Evolutionary conservation across 2,113 vertebrate species (phyloP).

Genomic region (Callipepla squamata): DNA sequence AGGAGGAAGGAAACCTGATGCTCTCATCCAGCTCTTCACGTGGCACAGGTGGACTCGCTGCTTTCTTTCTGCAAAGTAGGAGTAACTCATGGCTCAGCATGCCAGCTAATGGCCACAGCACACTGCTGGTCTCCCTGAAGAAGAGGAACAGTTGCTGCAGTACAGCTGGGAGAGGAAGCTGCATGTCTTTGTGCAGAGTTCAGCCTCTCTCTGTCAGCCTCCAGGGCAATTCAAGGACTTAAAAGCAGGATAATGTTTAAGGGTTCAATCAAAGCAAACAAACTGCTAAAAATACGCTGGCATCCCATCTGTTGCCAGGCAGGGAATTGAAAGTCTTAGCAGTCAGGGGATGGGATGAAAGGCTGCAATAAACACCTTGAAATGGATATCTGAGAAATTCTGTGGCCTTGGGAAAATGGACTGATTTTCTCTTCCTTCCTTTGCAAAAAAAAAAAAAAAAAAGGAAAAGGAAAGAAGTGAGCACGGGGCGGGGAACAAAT

Average conservation of each 20-base stretch:
- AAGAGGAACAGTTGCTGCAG: rapidly evolving
- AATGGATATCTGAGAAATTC: constrained; percentile 50
- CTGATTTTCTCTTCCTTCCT: constrained; percentile 26
- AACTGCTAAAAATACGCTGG: constrained; percentile 49
- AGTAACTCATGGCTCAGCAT: rapidly evolving
- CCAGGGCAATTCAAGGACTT: background rate
- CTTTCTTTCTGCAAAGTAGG: background rate
- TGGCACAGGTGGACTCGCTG: background rate
- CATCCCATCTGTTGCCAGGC: constrained; percentile 36
- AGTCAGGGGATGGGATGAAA: constrained; percentile 37
- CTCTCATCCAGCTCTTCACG: background rate
- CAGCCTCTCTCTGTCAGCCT: background rate
- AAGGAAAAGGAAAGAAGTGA: background rate
- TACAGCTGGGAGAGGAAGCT: background rate
- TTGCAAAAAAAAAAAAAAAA: background rate
- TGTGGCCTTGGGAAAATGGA: background rate
- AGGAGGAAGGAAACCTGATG: rapidly evolving
- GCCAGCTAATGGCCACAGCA: rapidly evolving
- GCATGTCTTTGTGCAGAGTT: background rate
- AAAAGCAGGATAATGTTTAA: background rate
- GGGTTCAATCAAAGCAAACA: constrained; percentile 48
- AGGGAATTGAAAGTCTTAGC: background rate
- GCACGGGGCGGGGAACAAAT: background rate
- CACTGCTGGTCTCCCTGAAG: background rate
- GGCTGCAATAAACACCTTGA: constrained; percentile 49